Evolutionary conservation across 1,140 invertebrate species (phyloP), one percentile per base, ranked within the genome.

Genomic region (Zaprionus nigranus): DNA sequence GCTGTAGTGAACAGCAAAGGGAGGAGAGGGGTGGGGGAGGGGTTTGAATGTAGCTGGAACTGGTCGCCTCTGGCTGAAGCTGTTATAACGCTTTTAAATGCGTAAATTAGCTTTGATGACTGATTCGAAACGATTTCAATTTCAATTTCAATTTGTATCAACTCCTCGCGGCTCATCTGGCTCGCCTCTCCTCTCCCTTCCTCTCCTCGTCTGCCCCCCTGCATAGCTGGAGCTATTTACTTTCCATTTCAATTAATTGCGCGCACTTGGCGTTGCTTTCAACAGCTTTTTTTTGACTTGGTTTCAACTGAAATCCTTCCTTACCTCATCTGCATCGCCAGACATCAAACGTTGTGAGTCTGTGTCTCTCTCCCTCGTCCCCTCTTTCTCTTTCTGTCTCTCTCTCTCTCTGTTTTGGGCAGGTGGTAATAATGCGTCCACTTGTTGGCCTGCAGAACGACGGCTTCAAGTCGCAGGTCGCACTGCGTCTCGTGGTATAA

Each of bases 111-210:
- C 81, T 76, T 51, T 66, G 62, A 66, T 65, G 69, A 24, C 68
- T 68, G 67, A 78, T 74, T 87, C 73, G 72, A 86, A 87, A 87
- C 82, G 84, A 82, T 80, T 86, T 86, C 77, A 88, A 86, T 86
- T 86, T 86, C 59, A 79, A 64, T 73, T 67, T 79, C 46, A 38
- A 63, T 51, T 51, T 51, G 46, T 51, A 24, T 51, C 46, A 51
- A 51, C 46, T 22, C 20, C 40, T 46, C 40, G n/a, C 30, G 40
- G 40, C n/a, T 17, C n/a, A 46, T 7, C 40, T 17, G 6, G n/a
- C 6, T 17, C n/a, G 1, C 40, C 40, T 17, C 15, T 1, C 46
- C 43, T 49, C 11, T 2, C 2, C 36, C 36, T 22, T 54, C 17
- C n/a, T 24, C 1, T 57, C 7, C 38, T 40, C 38, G 5, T 15